Base-by-base conservation (phyloP, 2,113 vertebrate species). In the Trichechus manatus region DNA sequence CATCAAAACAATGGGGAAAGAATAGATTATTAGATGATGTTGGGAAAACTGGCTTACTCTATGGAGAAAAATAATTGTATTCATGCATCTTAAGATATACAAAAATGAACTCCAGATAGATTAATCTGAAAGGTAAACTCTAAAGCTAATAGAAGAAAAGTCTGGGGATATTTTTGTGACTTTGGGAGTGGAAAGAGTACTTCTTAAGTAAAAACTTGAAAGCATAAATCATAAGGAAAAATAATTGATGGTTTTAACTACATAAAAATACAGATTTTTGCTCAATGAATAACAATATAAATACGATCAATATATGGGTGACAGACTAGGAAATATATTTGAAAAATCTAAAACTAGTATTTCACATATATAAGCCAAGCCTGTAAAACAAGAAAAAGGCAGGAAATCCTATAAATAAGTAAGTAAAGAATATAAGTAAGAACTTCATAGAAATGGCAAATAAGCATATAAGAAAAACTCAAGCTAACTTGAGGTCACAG, bases 181-280 rank as follows among this genome's bases (percentile, higher is more conserved):
- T 64, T 90, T 90, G 47, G 4, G 8, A 8, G 5, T n/a, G 0
- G 70, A 27, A 25, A 39, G 36, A 96, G 33, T 70, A 50, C 3
- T 84, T 78, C 17, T 83, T 77, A 77, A 39, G 74, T 3, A 72
- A 25, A 66, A 81, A 81, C 31, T 74, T 20, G 23, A 90, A 89
- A 64, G 6, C n/a, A 80, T 74, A 53, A 44, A 10, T 50, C 17
- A 64, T 44, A 74, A 86, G 29, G 29, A 22, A 82, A 94, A 96
- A 63, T 56, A 80, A 81, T 23, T 44, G 14, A 80, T 84, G 39
- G 22, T 20, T 44, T 81, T 87, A 13, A 9, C 47, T 63, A 50
- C 50, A 42, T 79, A 81, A 83, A 88, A 93, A 87, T 82, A 50
- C 50, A 81, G 47, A 56, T 70, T 74, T 83, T 23, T 91, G 31